Percentiles rank a stretch among this genome's conserved stretches.
These are phyloP conservation scores for Chunga burmeisteri DNA, from an alignment of 2,113 vertebrate genomes.

Conservation along the genomic window DNA sequence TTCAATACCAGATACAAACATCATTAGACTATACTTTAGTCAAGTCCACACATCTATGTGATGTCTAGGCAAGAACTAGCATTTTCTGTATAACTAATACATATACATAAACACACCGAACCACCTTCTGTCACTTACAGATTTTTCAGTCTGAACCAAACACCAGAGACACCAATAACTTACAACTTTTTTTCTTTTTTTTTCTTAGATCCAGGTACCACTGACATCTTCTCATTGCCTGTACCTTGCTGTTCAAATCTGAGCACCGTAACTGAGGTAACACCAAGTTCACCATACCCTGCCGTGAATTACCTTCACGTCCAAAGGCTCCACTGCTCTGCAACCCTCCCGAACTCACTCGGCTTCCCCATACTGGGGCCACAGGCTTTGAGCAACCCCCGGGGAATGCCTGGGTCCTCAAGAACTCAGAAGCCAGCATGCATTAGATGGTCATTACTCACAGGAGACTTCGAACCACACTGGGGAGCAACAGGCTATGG, in stretches of 20 bases:
- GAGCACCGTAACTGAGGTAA: neutral
- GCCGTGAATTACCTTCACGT: neutral
- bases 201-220: neutral
- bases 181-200: too few relatives aligned
- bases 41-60: neutral
- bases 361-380: neutral
- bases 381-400: neutral
- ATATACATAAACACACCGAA: neutral
- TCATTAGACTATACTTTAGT: neutral
- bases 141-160: neutral
- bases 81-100: neutral
- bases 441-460: neutral
- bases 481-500: neutral
- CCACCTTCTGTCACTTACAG: neutral
- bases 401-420: neutral
- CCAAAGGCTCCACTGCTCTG: neutral
- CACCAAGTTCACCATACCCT: neutral
- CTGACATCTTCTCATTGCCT: accelerated
- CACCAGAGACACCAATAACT: neutral
- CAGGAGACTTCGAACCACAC: neutral
- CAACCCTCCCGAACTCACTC: neutral
- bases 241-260: neutral
- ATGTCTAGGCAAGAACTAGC: neutral
- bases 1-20: neutral
- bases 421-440: neutral